These are phyloP conservation scores for Chorisops tibialis DNA, from an alignment of 2,888 invertebrate genomes.

Conservation along the genomic window DNA sequence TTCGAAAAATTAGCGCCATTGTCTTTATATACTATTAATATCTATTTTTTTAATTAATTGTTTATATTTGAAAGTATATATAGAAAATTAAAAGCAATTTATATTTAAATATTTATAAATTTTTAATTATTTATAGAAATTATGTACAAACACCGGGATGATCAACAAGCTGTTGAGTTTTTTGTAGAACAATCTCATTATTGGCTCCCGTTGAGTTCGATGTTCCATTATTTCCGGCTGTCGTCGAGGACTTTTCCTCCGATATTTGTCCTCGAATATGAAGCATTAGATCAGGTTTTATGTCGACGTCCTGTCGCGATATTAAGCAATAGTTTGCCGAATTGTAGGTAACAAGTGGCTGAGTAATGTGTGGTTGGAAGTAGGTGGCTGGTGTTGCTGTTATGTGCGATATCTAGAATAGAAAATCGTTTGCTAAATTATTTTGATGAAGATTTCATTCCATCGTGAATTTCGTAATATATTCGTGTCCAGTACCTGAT, in stretches of 20 bases:
- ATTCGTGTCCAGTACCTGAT: slow-evolving; percentile 18
- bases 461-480: background rate
- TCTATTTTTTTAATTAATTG: background rate
- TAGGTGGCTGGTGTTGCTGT: slow-evolving; percentile 41
- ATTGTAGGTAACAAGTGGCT: slow-evolving; percentile 35
- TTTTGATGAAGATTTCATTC: background rate
- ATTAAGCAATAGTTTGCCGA: slow-evolving; percentile 57
- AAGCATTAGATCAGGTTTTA: slow-evolving; percentile 67
- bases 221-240: background rate
- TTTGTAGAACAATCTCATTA: slow-evolving; percentile 8
- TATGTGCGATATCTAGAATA: slow-evolving; percentile 29
- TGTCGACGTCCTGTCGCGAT: slow-evolving; percentile 64
- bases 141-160: slow-evolving; percentile 31
- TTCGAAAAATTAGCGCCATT: slow-evolving; percentile 22
- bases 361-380: slow-evolving; percentile 36
- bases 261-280: slow-evolving; percentile 63
- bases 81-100: background rate
- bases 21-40: slow-evolving; percentile 5
- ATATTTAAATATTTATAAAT: background rate
- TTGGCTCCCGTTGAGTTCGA: background rate
- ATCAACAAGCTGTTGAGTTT: slow-evolving; percentile 16
- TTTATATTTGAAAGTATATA: background rate
- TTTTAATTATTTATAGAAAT: background rate
- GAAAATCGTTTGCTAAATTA: slow-evolving; percentile 2
- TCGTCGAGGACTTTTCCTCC: slow-evolving; percentile 54